Evolutionary conservation across 1,140 invertebrate genomes (phyloP), one percentile per base, ranked within the genome.

Genomic region (Tigriopus japonicus): DNA sequence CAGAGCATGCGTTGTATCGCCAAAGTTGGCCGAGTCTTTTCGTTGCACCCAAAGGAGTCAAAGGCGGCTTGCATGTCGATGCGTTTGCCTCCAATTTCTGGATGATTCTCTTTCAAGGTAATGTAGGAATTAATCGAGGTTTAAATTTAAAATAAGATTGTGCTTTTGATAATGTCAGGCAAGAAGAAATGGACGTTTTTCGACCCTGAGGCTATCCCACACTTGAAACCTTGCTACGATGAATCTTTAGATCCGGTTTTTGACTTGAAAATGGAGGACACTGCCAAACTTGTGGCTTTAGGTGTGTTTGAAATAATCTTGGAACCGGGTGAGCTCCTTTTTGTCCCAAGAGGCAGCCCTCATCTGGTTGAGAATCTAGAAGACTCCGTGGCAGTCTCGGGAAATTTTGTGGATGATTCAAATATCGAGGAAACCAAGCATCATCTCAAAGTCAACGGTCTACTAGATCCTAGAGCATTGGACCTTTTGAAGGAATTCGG

Each of bases 21-120:
- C 66, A 70, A 64, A 71, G 68, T 56, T 71, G 69, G 69, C 69
- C 69, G 15, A 71, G 69, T 65, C 63, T 71, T 40, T 71, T 71
- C 62, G 62, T 71, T 42, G 66, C 67, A 9, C 67, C 68, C n/a
- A 54, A 53, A 17, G 69, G 68, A 1, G 51, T 66, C 14, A 56
- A 41, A 12, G 68, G 67, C 62, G 64, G 68, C 40, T 64, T 69
- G 6, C 69, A 70, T 65, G 62, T 70, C 1, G 69, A 69, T 66
- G 67, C 69, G 13, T 69, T 69, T 64, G 67, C 65, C 42, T 69
- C 69, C 9, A 67, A 69, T 61, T 71, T 71, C 56, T 71, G 69
- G 68, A 71, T 71, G 69, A 68, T 67, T 19, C 49, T 70, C 14
- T 66, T 70, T 62, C 55, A 69, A 53, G 69, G 69, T 35, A 35